Percentiles rank a stretch among this genome's conserved stretches.
Evolutionary conservation across 2,113 vertebrate genomes (phyloP).

Genomic region (Sapayoa aenigma): DNA sequence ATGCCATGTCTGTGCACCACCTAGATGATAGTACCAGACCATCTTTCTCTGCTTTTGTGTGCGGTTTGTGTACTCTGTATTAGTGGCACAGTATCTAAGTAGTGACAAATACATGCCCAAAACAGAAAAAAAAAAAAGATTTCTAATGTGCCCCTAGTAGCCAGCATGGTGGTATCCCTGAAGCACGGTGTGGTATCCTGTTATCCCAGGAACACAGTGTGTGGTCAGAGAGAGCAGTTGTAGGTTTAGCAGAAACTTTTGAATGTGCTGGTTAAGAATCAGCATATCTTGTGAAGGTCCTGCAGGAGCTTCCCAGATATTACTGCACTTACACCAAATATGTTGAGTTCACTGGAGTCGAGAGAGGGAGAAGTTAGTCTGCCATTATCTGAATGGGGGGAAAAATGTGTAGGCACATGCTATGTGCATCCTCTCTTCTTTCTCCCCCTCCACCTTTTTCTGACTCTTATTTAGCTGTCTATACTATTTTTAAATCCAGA

Average conservation of each 20-base stretch:
- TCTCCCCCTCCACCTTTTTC: neutral
- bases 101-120: neutral
- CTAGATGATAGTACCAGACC: neutral
- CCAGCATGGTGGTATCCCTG: neutral
- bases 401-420: neutral
- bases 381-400: neutral
- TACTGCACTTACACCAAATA: neutral
- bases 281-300: neutral
- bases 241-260: neutral
- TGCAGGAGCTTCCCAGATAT: neutral
- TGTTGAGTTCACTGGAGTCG: neutral
- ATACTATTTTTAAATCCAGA: neutral
- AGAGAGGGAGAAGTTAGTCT: neutral
- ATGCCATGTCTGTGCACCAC: neutral
- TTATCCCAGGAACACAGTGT: neutral
- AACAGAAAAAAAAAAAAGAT: neutral
- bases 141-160: neutral
- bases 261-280: neutral
- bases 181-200: too few relatives aligned
- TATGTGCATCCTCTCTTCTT: neutral
- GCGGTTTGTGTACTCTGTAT: neutral
- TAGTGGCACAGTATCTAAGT: neutral
- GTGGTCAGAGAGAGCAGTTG: neutral
- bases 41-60: neutral
- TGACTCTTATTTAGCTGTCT: neutral